Conservation (phyloP, 2,888 invertebrate species). For the Heliconius ethilla region DNA sequence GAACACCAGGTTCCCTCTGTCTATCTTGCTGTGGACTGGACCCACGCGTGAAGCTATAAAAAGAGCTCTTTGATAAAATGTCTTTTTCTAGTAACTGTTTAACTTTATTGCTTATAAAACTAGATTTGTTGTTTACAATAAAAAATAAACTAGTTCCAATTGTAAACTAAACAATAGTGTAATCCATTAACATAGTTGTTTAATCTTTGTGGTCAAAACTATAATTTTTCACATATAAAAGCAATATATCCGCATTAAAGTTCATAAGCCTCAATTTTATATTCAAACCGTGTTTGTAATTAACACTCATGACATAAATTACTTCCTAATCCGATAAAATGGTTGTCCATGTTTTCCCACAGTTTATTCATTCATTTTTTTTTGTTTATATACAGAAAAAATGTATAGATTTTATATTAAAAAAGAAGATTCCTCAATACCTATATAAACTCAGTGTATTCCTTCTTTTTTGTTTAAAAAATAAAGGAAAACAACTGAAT, state of each 20-base stretch:
- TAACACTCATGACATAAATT: slow-evolving; percentile 54
- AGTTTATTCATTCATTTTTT: slow-evolving; percentile 7
- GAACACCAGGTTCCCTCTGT: too few relatives aligned
- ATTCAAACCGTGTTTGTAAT: slow-evolving; percentile 45
- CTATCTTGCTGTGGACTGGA: too few relatives aligned
- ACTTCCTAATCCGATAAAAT: slow-evolving; percentile 74
- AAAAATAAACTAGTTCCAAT: slow-evolving; percentile 4
- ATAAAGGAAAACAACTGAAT: not conserved
- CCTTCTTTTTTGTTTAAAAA: not conserved
- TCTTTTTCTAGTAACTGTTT: not conserved
- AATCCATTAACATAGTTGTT: slow-evolving; percentile 3
- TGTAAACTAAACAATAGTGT: slow-evolving; percentile 11
- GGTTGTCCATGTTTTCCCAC: slow-evolving; percentile 15
- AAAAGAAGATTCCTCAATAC: not conserved
- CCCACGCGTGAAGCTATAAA: too few relatives aligned
- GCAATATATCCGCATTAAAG: slow-evolving; percentile 42
- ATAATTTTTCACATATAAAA: slow-evolving; percentile 26
- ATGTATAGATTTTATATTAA: not conserved
- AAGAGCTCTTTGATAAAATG: not conserved
- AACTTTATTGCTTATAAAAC: not conserved
- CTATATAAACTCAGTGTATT: not conserved
- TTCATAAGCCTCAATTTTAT: slow-evolving; percentile 42
- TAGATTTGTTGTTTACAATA: too few relatives aligned
- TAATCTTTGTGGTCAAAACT: not conserved
- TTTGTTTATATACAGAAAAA: slow-evolving; percentile 8